phyloP scores from a whole-genome alignment of 2,888 invertebrate genomes.

The Epistrophe eligans region DNA sequence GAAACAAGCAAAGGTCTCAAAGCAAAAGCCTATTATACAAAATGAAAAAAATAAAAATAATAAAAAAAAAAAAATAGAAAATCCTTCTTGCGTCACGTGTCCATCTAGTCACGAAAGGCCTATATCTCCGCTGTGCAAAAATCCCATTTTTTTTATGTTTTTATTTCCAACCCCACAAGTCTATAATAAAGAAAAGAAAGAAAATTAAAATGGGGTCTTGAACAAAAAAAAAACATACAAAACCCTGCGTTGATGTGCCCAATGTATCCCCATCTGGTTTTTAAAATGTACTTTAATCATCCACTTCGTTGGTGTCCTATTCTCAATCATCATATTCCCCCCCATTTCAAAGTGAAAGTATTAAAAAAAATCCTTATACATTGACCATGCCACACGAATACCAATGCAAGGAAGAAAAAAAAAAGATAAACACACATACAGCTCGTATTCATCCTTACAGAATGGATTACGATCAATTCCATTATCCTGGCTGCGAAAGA shows the following conservation, averaged over 20 bases:
- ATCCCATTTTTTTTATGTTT: not conserved
- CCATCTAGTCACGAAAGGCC: slow-evolving; percentile 50
- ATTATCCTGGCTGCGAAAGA: slow-evolving; percentile 30
- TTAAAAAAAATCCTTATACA: slow-evolving; percentile 47
- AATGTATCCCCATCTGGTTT: slow-evolving; percentile 39
- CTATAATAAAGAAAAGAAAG: slow-evolving; percentile 36
- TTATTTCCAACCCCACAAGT: slow-evolving; percentile 36
- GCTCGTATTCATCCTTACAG: slow-evolving; percentile 24
- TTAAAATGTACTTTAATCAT: slow-evolving; percentile 46
- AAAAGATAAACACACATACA: not conserved
- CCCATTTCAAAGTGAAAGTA: slow-evolving; percentile 40
- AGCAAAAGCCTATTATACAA: slow-evolving; percentile 32
- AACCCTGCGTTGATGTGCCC: not conserved
- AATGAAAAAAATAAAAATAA: slow-evolving; percentile 30
- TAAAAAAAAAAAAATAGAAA: slow-evolving; percentile 30
- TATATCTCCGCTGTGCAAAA: slow-evolving; percentile 22
- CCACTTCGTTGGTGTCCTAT: slow-evolving; percentile 18
- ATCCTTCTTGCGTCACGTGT: slow-evolving; percentile 61
- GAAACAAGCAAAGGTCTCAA: slow-evolving; percentile 18
- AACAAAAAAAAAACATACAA: slow-evolving; percentile 8
- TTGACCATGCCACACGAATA: slow-evolving; percentile 46
- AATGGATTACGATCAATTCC: slow-evolving; percentile 56
- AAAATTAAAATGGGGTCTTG: slow-evolving; percentile 28
- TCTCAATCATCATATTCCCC: slow-evolving; percentile 3
- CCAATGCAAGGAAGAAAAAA: not conserved